Percentiles rank a stretch among this genome's conserved stretches.
These are phyloP conservation scores for Patagioenas fasciata DNA, from an alignment of 2,113 vertebrate genomes.

Conservation along the genomic window DNA sequence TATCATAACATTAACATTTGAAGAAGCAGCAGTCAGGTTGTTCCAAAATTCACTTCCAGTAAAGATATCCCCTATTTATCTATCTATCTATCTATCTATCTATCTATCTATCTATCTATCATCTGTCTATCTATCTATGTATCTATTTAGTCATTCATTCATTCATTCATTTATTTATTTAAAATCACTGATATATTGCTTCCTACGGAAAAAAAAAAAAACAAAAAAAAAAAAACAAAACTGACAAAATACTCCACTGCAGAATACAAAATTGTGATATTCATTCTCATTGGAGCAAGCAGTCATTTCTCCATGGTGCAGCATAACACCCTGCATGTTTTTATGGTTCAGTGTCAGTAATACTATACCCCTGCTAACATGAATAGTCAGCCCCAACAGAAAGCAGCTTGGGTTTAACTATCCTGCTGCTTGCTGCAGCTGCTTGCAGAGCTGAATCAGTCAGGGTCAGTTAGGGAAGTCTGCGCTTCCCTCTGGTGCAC, in stretches of 20 bases:
- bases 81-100: no score
- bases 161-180: background rate
- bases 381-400: slow-evolving; percentile 41
- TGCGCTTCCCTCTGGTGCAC: slow-evolving; percentile 1
- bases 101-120: no score
- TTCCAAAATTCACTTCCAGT: background rate
- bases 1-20: background rate
- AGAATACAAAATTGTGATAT: background rate
- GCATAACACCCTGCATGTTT: background rate
- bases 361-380: background rate
- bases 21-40: background rate
- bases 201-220: background rate
- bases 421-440: slow-evolving; percentile 16
- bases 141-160: no score
- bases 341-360: background rate
- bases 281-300: background rate
- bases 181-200: background rate
- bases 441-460: slow-evolving; percentile 30
- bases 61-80: background rate
- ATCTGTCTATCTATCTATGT: no score
- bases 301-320: background rate
- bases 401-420: slow-evolving; percentile 16
- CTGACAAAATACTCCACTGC: background rate
- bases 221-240: background rate
- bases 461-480: slow-evolving; percentile 17